Conservation (phyloP, 2,113 vertebrate genomes). For the Pipra filicauda region DNA sequence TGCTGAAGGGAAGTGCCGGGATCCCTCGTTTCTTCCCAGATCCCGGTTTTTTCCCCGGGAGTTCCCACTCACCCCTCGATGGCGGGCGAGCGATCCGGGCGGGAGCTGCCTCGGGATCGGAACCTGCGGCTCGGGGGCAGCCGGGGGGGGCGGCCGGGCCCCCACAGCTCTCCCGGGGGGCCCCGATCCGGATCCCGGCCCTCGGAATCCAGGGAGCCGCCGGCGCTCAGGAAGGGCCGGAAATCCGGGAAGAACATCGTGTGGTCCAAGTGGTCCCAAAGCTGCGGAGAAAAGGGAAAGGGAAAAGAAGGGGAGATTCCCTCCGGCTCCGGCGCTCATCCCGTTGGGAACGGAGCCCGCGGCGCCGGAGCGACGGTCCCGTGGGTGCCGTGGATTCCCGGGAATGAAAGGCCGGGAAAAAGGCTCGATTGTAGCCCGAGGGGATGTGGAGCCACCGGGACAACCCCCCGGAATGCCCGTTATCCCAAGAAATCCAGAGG, state of each 20-base stretch:
- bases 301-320: no score
- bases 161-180: conserved; percentile 84
- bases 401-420: no score
- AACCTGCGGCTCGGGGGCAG: conserved; percentile 85
- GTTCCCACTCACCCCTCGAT: conserved; percentile 86
- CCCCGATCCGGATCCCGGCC: conserved; percentile 76
- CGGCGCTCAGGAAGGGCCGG: conserved; percentile 72
- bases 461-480: no score
- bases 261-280: conserved; percentile 87
- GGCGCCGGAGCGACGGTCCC: no score
- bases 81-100: conserved; percentile 91
- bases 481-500: background rate
- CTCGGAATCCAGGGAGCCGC: conserved; percentile 83
- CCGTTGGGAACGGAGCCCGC: no score
- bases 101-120: conserved; percentile 84
- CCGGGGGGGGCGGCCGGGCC: conserved; percentile 83
- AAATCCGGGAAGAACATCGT: conserved; percentile 76
- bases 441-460: no score
- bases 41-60: background rate
- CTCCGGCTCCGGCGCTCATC: no score
- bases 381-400: no score
- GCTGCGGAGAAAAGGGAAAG: conserved; percentile 60
- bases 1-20: no score
- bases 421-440: no score
- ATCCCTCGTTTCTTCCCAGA: no score